These are phyloP conservation scores for Furcula furcula DNA, from an alignment of 2,888 invertebrate species.

Conservation along the genomic window DNA sequence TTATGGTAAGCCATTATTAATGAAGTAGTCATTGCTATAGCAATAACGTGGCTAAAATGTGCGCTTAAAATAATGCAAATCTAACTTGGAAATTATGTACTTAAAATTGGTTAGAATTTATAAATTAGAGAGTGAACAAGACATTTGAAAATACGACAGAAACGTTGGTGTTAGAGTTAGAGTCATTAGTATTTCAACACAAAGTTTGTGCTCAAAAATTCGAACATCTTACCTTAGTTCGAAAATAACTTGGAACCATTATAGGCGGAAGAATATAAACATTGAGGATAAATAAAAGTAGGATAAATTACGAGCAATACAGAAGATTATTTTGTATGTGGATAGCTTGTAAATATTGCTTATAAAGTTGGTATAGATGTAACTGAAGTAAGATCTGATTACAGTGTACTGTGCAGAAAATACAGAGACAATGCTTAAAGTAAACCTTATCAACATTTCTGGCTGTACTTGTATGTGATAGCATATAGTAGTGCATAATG, in stretches of 20 bases:
- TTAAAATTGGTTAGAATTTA: constrained; percentile 10
- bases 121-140: constrained; percentile 18
- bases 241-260: background rate
- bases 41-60: constrained; percentile 8
- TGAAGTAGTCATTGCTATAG: constrained; percentile 13
- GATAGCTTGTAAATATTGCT: background rate
- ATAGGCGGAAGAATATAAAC: constrained; percentile 6
- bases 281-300: constrained; percentile 5
- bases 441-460: constrained; percentile 17
- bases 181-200: constrained; percentile 8
- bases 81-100: background rate
- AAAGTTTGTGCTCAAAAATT: background rate
- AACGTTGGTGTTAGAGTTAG: constrained; percentile 26
- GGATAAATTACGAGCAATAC: constrained; percentile 12
- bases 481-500: constrained; percentile 21
- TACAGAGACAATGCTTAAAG: constrained; percentile 21
- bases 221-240: background rate
- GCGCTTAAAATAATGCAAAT: background rate
- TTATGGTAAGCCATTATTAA: no score
- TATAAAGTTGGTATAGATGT: constrained; percentile 8
- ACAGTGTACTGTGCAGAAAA: constrained; percentile 20
- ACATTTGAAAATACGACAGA: constrained; percentile 32
- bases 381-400: constrained; percentile 17
- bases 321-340: constrained; percentile 9
- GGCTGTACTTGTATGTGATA: constrained; percentile 20